Percentiles rank a stretch among this genome's conserved stretches.
phyloP scores from a whole-genome alignment of 2,888 invertebrate genomes.

The Cremastinae sp. region DNA sequence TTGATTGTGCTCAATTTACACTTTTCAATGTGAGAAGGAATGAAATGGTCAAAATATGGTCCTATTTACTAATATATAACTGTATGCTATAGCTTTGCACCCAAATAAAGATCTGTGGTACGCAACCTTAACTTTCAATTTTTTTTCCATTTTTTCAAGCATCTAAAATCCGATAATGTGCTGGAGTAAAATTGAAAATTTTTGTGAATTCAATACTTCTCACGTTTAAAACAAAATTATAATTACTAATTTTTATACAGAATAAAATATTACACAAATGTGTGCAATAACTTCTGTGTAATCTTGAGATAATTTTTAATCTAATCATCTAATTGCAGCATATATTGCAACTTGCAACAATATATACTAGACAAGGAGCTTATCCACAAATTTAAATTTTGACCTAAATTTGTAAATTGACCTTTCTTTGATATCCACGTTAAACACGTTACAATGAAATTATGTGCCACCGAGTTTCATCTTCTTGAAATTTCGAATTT shows the following conservation, averaged over 20 bases:
- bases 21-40: not conserved
- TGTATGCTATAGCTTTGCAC: constrained; percentile 4
- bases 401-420: no score
- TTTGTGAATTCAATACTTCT: no score
- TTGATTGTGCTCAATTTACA: not conserved
- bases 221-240: not conserved
- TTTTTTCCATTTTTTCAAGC: no score
- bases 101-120: constrained; percentile 25
- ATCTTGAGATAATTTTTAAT: constrained; percentile 5
- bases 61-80: not conserved
- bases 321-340: constrained; percentile 18
- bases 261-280: constrained; percentile 6
- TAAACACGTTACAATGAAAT: no score
- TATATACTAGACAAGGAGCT: no score
- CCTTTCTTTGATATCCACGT: no score
- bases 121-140: not conserved
- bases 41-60: not conserved
- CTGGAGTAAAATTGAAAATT: no score
- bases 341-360: constrained; percentile 38
- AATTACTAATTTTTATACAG: not conserved
- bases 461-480: no score
- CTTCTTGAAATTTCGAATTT: no score
- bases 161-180: no score
- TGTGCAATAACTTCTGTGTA: not conserved
- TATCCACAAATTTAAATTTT: no score